These are phyloP conservation scores for Centropyge bicolor DNA, from an alignment of 2,797 vertebrate genomes.

Conservation along the genomic window DNA sequence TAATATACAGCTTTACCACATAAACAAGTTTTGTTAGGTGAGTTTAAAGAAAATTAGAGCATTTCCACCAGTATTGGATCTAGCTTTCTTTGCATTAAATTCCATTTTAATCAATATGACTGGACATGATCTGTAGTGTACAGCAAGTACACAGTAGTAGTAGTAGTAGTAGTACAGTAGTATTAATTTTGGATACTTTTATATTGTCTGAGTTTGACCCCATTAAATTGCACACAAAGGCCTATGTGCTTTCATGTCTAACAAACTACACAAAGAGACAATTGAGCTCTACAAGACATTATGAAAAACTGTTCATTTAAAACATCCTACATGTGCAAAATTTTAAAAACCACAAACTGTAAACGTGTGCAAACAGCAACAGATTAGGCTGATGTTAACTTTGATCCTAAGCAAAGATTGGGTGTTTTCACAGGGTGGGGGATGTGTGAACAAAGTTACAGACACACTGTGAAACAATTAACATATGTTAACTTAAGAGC, in stretches of 20 bases:
- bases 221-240: neutral
- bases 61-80: neutral
- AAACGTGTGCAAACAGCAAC: neutral
- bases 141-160: neutral
- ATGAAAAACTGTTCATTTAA: too few relatives aligned
- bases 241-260: too few relatives aligned
- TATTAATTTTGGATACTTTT: neutral
- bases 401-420: neutral
- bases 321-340: neutral
- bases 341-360: neutral
- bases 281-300: neutral
- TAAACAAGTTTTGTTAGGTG: neutral
- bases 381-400: neutral
- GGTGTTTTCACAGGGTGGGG: conserved; percentile 9
- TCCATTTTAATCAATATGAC: too few relatives aligned
- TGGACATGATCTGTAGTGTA: neutral
- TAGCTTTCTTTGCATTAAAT: neutral
- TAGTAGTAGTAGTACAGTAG: neutral
- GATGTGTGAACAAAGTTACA: neutral
- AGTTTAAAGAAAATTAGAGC: fast-evolving
- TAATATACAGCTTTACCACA: neutral
- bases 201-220: neutral
- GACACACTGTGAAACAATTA: neutral
- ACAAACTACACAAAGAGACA: neutral
- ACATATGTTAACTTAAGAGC: neutral